phyloP scores from a whole-genome alignment of 2,888 invertebrate genomes.

The Nasonia oneida region DNA sequence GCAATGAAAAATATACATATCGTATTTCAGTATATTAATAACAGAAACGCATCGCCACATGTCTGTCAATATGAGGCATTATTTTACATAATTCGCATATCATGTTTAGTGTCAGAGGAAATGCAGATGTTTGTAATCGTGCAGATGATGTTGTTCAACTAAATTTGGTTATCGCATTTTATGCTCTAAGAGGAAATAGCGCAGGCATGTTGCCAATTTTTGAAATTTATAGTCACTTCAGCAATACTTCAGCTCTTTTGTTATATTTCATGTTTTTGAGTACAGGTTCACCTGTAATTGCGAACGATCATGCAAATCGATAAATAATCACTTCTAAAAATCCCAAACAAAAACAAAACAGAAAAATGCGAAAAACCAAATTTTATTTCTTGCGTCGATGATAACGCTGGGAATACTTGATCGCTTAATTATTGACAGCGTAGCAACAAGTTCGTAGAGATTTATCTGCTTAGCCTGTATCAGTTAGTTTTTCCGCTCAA shows the following conservation, averaged over 20 bases:
- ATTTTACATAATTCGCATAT: neutral
- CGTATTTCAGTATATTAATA: no score
- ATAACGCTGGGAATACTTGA: neutral
- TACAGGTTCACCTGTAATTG: no score
- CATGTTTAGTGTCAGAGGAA: neutral
- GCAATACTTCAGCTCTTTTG: no score
- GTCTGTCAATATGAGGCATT: neutral
- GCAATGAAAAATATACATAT: no score
- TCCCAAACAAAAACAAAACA: neutral
- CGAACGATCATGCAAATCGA: no score
- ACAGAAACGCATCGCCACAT: no score
- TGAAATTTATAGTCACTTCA: neutral
- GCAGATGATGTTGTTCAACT: neutral
- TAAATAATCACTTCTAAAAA: neutral
- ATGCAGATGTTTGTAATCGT: neutral
- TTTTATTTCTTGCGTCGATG: neutral
- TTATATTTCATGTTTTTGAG: no score
- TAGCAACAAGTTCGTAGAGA: neutral
- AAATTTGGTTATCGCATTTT: neutral
- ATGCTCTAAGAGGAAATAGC: neutral
- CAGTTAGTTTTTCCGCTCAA: neutral
- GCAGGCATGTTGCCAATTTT: neutral
- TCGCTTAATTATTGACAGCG: neutral
- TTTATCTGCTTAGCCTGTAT: neutral
- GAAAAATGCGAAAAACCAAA: neutral